These are phyloP conservation scores for Neodiprion pinetum DNA, from an alignment of 1,140 invertebrate genomes.

Conservation along the genomic window DNA sequence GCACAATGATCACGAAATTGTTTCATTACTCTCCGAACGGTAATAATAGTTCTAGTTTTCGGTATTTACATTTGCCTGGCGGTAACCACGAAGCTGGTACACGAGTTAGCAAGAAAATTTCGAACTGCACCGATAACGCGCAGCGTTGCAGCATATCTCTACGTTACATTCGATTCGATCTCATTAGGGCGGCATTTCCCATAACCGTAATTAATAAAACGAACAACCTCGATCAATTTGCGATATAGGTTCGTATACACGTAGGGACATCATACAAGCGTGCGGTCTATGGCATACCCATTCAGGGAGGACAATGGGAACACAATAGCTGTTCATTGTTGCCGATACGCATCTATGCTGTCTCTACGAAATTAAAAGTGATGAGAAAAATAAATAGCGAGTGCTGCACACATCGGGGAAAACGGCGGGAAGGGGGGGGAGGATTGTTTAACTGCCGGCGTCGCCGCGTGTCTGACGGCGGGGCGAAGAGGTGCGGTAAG, in stretches of 20 bases:
- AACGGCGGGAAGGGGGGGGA: neutral
- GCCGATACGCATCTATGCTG: slow-evolving; percentile 51
- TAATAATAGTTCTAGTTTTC: no score
- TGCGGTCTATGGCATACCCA: slow-evolving; percentile 10
- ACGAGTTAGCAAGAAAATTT: no score
- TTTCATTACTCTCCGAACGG: no score
- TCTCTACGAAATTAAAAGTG: slow-evolving; percentile 56
- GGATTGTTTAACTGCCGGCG: slow-evolving; percentile 19
- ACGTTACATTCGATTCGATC: neutral
- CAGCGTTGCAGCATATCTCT: no score
- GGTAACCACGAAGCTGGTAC: no score
- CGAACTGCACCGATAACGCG: no score
- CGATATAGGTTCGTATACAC: slow-evolving; percentile 35
- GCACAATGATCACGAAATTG: no score
- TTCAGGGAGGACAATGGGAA: slow-evolving; percentile 35
- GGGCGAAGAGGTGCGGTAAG: neutral
- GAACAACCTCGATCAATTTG: slow-evolving; percentile 53
- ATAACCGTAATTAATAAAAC: slow-evolving; percentile 55
- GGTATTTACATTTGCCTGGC: no score
- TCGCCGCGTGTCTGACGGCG: slow-evolving; percentile 6
- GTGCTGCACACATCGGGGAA: slow-evolving; percentile 27
- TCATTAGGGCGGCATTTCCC: slow-evolving; percentile 38
- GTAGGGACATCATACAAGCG: neutral
- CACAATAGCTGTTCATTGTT: slow-evolving; percentile 34
- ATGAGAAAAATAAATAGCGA: slow-evolving; percentile 56